phyloP scores from a whole-genome alignment of 2,797 vertebrate species.

The Mastacembelus armatus region DNA sequence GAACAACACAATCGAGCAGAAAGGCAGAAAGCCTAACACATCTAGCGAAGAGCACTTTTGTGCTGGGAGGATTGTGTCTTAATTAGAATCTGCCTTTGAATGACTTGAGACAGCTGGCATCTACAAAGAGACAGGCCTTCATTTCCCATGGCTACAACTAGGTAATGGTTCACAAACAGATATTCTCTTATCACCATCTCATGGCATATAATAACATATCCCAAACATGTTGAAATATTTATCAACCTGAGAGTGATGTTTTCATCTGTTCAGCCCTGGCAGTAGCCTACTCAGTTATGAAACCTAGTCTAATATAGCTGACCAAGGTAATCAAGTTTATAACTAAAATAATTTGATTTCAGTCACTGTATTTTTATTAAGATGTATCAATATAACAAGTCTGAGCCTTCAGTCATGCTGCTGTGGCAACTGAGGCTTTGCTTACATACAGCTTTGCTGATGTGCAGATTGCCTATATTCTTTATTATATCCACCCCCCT shows the following conservation, averaged over 20 bases:
- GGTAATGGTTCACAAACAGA: constrained; percentile 32
- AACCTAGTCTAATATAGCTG: neutral
- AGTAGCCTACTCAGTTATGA: neutral
- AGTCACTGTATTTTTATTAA: too few species aligned
- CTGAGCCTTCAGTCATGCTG: neutral
- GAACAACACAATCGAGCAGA: constrained; percentile 61
- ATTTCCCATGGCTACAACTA: constrained; percentile 42
- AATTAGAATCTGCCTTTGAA: constrained; percentile 61
- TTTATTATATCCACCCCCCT: neutral
- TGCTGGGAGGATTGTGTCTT: constrained; percentile 53
- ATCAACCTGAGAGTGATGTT: constrained; percentile 21
- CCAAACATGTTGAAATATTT: constrained; percentile 37
- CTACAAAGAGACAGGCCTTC: constrained; percentile 41
- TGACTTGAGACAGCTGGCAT: constrained; percentile 50
- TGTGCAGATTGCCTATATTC: too few species aligned
- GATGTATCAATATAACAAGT: too few species aligned
- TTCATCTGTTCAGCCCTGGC: constrained; percentile 9
- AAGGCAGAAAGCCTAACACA: constrained; percentile 52
- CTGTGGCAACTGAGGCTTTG: too few species aligned
- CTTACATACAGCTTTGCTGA: too few species aligned
- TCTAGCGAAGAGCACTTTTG: constrained; percentile 49
- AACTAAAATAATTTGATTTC: too few species aligned
- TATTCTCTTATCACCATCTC: constrained; percentile 31
- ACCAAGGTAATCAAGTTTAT: constrained; percentile 8
- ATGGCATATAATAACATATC: constrained; percentile 11